Evolutionary conservation across 2,888 invertebrate genomes (phyloP).

Genomic region (Nipponacmea schrenckii): DNA sequence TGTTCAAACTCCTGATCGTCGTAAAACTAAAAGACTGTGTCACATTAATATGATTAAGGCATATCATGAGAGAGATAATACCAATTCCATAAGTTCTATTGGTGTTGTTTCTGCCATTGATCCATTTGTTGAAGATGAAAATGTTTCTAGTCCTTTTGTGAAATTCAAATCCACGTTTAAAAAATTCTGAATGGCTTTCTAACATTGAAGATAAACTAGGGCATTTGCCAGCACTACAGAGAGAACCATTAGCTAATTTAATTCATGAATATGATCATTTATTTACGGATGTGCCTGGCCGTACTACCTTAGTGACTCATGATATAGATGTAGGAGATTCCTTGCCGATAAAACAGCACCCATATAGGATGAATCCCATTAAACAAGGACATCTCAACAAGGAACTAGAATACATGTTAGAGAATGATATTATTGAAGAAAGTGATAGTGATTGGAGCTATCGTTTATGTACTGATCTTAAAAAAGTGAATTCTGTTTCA

Average conservation of each 20-base stretch:
- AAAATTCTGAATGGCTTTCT: conserved; percentile 6
- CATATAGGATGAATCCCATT: conserved; percentile 27
- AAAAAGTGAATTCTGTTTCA: conserved; percentile 23
- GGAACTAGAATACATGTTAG: conserved; percentile 38
- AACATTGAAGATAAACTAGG: conserved; percentile 13
- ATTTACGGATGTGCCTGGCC: conserved; percentile 32
- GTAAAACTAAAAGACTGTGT: conserved; percentile 21
- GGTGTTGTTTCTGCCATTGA: not conserved
- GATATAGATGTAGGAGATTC: conserved; percentile 26
- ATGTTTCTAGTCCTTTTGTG: not conserved
- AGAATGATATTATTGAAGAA: conserved; percentile 42
- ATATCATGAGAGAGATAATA: conserved; percentile 25
- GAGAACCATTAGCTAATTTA: not conserved
- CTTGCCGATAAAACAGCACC: too few species aligned
- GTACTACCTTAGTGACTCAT: conserved; percentile 24
- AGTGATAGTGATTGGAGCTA: conserved; percentile 1
- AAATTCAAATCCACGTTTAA: too few species aligned
- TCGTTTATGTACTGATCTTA: conserved; percentile 23
- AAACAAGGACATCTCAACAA: conserved; percentile 23
- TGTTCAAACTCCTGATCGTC: conserved; percentile 26
- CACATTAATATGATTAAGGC: conserved; percentile 34
- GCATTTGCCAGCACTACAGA: not conserved
- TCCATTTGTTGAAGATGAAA: not conserved
- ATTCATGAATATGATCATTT: conserved; percentile 16
- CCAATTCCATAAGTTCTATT: not conserved